Conservation (phyloP, 1,140 invertebrate genomes). For the Drosophila biarmipes region DNA sequence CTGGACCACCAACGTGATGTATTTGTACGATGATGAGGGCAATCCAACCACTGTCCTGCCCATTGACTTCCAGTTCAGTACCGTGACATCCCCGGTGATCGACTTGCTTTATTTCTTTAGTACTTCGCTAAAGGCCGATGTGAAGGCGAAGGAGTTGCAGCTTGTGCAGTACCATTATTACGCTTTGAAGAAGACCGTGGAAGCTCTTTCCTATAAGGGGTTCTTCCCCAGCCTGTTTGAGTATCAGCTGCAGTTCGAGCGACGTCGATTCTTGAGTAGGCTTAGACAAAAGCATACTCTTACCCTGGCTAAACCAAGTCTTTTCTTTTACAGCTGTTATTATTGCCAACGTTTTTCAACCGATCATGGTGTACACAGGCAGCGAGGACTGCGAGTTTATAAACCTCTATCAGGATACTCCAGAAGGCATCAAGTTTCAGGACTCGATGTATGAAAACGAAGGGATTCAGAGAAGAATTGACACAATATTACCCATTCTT, state of each 20-base stretch:
- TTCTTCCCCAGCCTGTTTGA: slow-evolving; percentile 59
- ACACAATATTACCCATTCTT: slow-evolving; percentile 43
- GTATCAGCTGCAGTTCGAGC: slow-evolving; percentile 64
- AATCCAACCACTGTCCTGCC: slow-evolving; percentile 84
- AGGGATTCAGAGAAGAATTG: slow-evolving; percentile 36
- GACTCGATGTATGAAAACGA: slow-evolving; percentile 42
- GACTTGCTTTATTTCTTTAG: slow-evolving; percentile 78
- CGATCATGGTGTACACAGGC: slow-evolving; percentile 54
- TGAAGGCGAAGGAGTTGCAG: slow-evolving; percentile 33
- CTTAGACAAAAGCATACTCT: background rate
- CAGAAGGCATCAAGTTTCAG: slow-evolving; percentile 50
- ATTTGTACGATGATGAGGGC: slow-evolving; percentile 84
- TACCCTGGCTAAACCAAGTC: no score
- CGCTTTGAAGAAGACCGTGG: slow-evolving; percentile 37
- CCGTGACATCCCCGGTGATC: slow-evolving; percentile 48
- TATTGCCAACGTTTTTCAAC: slow-evolving; percentile 39
- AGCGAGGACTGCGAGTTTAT: slow-evolving; percentile 46
- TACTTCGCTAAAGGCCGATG: slow-evolving; percentile 53
- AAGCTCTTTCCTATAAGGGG: slow-evolving; percentile 44
- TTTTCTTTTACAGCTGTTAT: slow-evolving; percentile 21
- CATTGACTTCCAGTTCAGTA: slow-evolving; percentile 75
- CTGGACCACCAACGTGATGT: slow-evolving; percentile 88
- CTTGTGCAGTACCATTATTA: slow-evolving; percentile 71
- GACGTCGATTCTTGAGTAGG: slow-evolving; percentile 62
- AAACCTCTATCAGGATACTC: slow-evolving; percentile 42